phyloP scores from a whole-genome alignment of 2,113 vertebrate genomes.

The Carassius auratus region DNA sequence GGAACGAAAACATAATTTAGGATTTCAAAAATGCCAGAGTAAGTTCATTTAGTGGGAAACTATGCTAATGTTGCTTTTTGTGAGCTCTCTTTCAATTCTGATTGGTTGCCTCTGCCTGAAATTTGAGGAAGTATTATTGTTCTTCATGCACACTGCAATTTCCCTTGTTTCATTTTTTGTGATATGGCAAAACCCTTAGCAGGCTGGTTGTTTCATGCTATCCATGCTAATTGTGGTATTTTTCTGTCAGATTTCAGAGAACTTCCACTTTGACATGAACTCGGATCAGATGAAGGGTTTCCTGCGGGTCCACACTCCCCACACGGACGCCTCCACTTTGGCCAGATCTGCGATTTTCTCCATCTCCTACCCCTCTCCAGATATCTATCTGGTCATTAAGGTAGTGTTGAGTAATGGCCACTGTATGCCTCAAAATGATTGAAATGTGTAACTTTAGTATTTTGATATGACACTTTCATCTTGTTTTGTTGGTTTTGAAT shows the following conservation, averaged over 20 bases:
- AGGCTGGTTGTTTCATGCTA: background rate
- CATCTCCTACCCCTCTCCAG: conserved; percentile 88
- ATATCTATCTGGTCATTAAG: conserved; percentile 95
- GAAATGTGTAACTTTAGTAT: background rate
- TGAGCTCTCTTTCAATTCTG: background rate
- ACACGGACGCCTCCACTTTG: conserved; percentile 80
- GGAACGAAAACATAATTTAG: background rate
- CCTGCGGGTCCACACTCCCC: conserved; percentile 82
- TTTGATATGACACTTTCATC: too few relatives aligned
- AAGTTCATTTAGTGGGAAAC: background rate
- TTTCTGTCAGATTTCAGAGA: conserved; percentile 89
- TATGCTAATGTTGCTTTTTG: background rate
- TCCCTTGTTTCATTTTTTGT: background rate
- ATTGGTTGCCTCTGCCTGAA: background rate
- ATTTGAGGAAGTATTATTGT: background rate
- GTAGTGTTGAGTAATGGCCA: conserved; percentile 66
- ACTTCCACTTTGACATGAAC: conserved; percentile 95
- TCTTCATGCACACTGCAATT: background rate
- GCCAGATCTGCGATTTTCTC: conserved; percentile 90
- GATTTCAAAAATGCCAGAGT: background rate
- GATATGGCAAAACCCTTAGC: background rate
- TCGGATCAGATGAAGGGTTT: conserved; percentile 85
- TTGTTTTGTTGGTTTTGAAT: too few relatives aligned
- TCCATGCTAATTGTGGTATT: background rate
- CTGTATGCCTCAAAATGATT: too few relatives aligned